A percentile compares a stretch with the other conserved stretches of the same genome.
Evolutionary conservation across 92 coral and sea anemone species (phyloP).

Genomic region (Plumapathes pennacea): DNA sequence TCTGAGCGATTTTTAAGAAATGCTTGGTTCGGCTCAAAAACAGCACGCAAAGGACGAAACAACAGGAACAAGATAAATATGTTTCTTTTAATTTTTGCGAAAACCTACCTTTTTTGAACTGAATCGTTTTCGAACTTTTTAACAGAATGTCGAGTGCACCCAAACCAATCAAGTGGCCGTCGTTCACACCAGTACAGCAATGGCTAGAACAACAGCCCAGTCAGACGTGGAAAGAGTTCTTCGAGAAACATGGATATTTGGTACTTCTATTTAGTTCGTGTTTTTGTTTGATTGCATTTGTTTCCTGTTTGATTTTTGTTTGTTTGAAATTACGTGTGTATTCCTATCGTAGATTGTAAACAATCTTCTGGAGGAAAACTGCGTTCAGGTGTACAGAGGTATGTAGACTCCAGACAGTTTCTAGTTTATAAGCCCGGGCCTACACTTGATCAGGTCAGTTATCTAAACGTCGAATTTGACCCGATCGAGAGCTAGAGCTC

Average conservation of each 20-base stretch:
- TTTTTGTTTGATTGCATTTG: neutral
- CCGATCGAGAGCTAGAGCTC: too few species aligned
- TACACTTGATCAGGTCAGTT: too few species aligned
- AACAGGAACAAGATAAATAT: too few species aligned
- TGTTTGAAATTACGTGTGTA: neutral
- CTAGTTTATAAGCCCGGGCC: too few species aligned
- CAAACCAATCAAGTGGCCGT: conserved; percentile 35
- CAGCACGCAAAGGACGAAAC: too few species aligned
- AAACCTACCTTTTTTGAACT: too few species aligned
- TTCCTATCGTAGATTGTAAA: conserved; percentile 24
- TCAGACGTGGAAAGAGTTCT: conserved; percentile 33
- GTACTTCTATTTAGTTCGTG: conserved; percentile 4
- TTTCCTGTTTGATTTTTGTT: neutral
- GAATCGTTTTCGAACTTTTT: too few species aligned
- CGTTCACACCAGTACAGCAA: conserved; percentile 26
- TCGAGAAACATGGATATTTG: conserved; percentile 49
- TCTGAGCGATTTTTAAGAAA: too few species aligned
- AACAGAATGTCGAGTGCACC: conserved; percentile 3
- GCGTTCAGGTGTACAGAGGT: conserved; percentile 49
- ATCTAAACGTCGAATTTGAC: too few species aligned
- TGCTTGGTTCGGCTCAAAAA: too few species aligned
- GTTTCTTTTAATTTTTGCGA: too few species aligned
- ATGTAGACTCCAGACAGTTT: too few species aligned
- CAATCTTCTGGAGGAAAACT: conserved; percentile 26
- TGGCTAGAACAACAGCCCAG: conserved; percentile 48